Percentiles rank a stretch among this genome's conserved stretches.
phyloP scores from a whole-genome alignment of 2,888 invertebrate genomes.

The Strigamia crassipes region DNA sequence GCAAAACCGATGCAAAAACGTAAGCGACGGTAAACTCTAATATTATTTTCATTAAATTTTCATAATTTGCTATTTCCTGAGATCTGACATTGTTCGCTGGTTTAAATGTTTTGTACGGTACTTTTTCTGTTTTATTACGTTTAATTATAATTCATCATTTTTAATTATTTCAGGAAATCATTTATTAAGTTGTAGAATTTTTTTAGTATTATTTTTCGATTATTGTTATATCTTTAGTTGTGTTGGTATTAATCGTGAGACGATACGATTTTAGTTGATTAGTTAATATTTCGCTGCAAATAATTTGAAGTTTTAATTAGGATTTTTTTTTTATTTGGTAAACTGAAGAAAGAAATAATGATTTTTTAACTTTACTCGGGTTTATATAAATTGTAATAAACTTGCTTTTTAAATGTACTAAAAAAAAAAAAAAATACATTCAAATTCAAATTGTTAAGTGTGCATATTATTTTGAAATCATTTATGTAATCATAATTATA shows the following conservation, averaged over 20 bases:
- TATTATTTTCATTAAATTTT: conserved; percentile 8
- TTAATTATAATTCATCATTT: background rate
- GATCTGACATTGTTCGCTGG: background rate
- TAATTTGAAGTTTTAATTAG: conserved; percentile 17
- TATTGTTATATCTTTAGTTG: background rate
- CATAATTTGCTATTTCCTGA: conserved; percentile 5
- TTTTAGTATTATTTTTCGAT: background rate
- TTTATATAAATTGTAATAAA: too few species aligned
- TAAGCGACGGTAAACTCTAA: background rate
- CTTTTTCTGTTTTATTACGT: background rate
- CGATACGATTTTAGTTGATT: background rate
- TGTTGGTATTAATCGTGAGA: conserved; percentile 24
- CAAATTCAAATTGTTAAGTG: background rate
- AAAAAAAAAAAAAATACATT: background rate
- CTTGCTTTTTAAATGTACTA: background rate
- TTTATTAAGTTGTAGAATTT: conserved; percentile 29
- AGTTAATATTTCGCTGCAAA: background rate
- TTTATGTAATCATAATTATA: conserved; percentile 5
- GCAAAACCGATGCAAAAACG: background rate
- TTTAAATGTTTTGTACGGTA: background rate
- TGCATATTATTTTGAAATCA: background rate
- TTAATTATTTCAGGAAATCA: background rate
- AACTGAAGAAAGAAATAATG: too few species aligned
- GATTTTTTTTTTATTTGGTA: background rate
- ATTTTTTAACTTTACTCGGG: too few species aligned